A percentile compares a stretch with the other conserved stretches of the same genome.
phyloP scores from a whole-genome alignment of 2,888 invertebrate genomes.

The Ferrisia virgata region DNA sequence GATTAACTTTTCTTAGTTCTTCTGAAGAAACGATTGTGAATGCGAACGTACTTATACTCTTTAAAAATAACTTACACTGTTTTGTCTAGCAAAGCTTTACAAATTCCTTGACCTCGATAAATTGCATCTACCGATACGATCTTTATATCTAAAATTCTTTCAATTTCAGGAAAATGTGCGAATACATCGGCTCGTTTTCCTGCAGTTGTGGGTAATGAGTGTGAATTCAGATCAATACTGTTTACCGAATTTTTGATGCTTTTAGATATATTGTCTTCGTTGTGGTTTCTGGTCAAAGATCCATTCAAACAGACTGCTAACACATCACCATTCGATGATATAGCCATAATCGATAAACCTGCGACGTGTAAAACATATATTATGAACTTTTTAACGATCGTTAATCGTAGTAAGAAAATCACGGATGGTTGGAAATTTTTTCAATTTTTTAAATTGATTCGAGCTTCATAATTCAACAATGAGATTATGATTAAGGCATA shows the following conservation, averaged over 20 bases:
- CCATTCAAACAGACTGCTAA: conserved; percentile 61
- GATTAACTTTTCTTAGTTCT: conserved; percentile 23
- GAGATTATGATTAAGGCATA: background rate
- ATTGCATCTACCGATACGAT: conserved; percentile 65
- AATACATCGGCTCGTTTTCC: conserved; percentile 60
- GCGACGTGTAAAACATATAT: conserved; percentile 19
- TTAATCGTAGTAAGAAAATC: too few species aligned
- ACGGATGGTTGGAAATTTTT: too few species aligned
- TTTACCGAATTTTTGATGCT: background rate
- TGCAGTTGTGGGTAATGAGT: conserved; percentile 60
- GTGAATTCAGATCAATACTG: conserved; percentile 65
- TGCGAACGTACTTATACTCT: background rate
- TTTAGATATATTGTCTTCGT: conserved; percentile 46
- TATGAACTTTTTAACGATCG: background rate
- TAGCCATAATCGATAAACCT: conserved; percentile 62
- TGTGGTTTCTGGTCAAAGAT: conserved; percentile 53
- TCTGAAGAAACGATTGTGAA: too few species aligned
- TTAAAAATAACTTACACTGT: conserved; percentile 63
- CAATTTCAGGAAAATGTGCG: conserved; percentile 59
- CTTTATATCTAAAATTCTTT: conserved; percentile 61
- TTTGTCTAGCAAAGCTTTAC: conserved; percentile 61
- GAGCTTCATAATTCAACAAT: background rate
- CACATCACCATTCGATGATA: conserved; percentile 60
- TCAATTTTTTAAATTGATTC: too few species aligned
- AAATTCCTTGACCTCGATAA: conserved; percentile 67